These are phyloP conservation scores for Geothlypis trichas DNA, from an alignment of 2,113 vertebrate species.

Conservation along the genomic window DNA sequence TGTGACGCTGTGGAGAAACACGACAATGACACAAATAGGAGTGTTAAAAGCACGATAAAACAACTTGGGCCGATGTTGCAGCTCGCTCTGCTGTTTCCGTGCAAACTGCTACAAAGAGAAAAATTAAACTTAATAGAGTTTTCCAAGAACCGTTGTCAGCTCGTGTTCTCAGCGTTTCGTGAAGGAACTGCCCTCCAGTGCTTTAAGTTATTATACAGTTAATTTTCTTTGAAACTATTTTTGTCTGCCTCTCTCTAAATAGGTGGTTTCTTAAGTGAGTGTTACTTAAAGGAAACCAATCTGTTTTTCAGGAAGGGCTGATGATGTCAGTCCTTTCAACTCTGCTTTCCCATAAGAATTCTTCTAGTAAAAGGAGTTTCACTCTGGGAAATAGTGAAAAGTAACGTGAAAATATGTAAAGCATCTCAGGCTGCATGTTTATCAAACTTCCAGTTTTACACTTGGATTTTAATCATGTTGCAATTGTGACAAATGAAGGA, in stretches of 20 bases:
- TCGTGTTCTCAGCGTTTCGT: not conserved
- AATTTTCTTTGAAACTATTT: slow-evolving; percentile 60
- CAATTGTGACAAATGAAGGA: not conserved
- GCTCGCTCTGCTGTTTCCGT: rapidly evolving
- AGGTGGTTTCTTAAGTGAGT: slow-evolving; percentile 66
- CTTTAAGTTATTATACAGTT: slow-evolving; percentile 2
- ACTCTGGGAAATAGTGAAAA: slow-evolving; percentile 65
- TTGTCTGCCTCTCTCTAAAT: slow-evolving; percentile 43
- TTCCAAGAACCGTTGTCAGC: not conserved
- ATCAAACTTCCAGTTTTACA: not conserved
- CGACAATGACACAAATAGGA: rapidly evolving
- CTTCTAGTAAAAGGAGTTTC: slow-evolving; percentile 59
- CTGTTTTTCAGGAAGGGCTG: slow-evolving; percentile 65
- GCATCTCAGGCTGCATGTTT: slow-evolving; percentile 4
- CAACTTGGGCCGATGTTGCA: not conserved
- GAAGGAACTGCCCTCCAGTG: not conserved
- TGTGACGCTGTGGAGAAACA: not conserved
- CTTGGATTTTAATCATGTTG: not conserved
- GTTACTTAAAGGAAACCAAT: slow-evolving; percentile 70
- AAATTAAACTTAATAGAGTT: not conserved
- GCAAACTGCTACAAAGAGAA: not conserved
- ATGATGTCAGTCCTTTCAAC: slow-evolving; percentile 58
- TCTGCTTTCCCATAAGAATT: slow-evolving; percentile 65
- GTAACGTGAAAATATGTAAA: slow-evolving; percentile 59
- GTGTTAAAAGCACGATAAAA: not conserved